A percentile compares a stretch with the other conserved stretches of the same genome.
phyloP scores from a whole-genome alignment of 1,140 invertebrate species.

The Brachionus koreanus region DNA sequence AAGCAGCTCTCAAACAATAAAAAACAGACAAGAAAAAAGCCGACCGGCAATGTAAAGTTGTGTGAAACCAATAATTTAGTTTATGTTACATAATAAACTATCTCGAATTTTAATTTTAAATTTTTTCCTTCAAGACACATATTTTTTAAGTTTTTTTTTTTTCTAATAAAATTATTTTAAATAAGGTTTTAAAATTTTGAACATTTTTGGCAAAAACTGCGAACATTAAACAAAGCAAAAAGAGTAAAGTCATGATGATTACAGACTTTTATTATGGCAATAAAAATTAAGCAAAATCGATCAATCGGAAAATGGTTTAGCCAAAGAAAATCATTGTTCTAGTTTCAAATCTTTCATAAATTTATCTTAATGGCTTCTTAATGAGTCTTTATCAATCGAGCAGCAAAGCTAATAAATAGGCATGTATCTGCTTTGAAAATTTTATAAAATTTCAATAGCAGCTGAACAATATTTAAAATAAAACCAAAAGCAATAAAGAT shows the following conservation, averaged over 20 bases:
- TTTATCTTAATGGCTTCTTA: conserved; percentile 20
- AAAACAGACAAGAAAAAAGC: neutral
- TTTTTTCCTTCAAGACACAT: neutral
- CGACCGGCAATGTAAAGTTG: neutral
- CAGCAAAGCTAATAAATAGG: neutral
- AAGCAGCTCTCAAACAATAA: neutral
- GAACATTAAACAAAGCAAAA: neutral
- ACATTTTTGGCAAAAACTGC: neutral
- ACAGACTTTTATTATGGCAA: neutral
- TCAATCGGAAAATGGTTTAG: conserved; percentile 9
- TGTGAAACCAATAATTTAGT: neutral
- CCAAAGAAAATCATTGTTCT: neutral
- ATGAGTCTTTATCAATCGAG: neutral
- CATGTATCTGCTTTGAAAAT: neutral
- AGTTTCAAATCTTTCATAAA: neutral
- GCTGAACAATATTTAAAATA: neutral
- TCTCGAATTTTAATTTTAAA: neutral
- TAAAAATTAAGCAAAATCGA: conserved; percentile 22
- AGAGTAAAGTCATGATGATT: neutral
- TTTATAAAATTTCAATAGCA: neutral
- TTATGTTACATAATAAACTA: neutral
- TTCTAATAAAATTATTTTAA: neutral
- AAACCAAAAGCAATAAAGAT: neutral
- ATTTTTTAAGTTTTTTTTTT: neutral
- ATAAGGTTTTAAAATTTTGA: neutral